Evolutionary conservation across 2,113 vertebrate genomes (phyloP).

Genomic region (Chaenogobius annularis): DNA sequence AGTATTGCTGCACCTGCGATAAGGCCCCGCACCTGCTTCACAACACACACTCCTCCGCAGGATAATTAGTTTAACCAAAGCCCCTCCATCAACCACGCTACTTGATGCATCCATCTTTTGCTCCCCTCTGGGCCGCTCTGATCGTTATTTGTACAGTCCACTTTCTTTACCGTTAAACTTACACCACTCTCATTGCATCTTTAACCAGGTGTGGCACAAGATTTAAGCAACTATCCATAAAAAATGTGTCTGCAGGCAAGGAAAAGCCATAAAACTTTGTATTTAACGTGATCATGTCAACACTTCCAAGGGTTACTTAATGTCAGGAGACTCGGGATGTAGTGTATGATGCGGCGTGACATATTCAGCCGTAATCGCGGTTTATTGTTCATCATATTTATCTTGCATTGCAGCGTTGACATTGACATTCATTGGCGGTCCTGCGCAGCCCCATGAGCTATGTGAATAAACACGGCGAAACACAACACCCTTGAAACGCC

Average conservation of each 20-base stretch:
- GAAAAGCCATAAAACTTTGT: slow-evolving; percentile 49
- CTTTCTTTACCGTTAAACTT: slow-evolving; percentile 16
- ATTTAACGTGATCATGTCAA: slow-evolving; percentile 65
- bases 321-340: slow-evolving; percentile 69
- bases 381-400: slow-evolving; percentile 76
- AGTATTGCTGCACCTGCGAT: slow-evolving; percentile 67
- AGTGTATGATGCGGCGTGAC: slow-evolving; percentile 63
- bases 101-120: slow-evolving; percentile 45
- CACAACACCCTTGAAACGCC: slow-evolving; percentile 76
- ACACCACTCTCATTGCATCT: slow-evolving; percentile 22
- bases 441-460: slow-evolving; percentile 72
- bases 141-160: slow-evolving; percentile 35
- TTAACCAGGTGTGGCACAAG: slow-evolving; percentile 61
- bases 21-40: slow-evolving; percentile 64
- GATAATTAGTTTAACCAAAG: slow-evolving; percentile 65
- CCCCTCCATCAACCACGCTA: slow-evolving; percentile 46
- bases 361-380: slow-evolving; percentile 75
- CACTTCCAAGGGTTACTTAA: slow-evolving; percentile 71
- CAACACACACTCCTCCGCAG: slow-evolving; percentile 30
- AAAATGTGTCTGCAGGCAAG: slow-evolving; percentile 45
- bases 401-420: slow-evolving; percentile 73
- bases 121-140: slow-evolving; percentile 25
- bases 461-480: slow-evolving; percentile 74
- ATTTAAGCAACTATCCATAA: slow-evolving; percentile 51
- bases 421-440: slow-evolving; percentile 75